Percentiles rank a stretch among this genome's conserved stretches.
These are phyloP conservation scores for Ophioninae sp. DNA, from an alignment of 2,888 invertebrate species.

Conservation along the genomic window DNA sequence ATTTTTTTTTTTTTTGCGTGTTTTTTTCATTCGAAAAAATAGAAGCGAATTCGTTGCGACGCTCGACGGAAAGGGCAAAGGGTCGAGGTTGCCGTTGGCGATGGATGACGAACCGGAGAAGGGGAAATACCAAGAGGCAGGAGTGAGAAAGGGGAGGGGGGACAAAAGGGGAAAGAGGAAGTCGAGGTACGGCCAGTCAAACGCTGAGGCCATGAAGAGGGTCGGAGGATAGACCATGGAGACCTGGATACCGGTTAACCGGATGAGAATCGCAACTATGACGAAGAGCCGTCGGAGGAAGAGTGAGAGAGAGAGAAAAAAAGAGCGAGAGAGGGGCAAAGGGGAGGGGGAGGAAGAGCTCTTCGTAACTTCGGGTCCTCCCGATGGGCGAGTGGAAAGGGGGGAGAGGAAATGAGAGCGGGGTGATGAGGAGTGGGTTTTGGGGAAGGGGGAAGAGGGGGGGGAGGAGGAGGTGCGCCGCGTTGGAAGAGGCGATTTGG, in stretches of 20 bases:
- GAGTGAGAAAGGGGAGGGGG: constrained; percentile 33
- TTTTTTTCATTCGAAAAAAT: constrained; percentile 1
- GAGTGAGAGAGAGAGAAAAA: constrained; percentile 18
- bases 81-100: constrained; percentile 31
- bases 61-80: constrained; percentile 36
- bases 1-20: neutral
- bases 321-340: constrained; percentile 20
- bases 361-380: constrained; percentile 18
- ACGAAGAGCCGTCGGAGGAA: neutral
- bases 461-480: constrained; percentile 52
- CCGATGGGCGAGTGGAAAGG: neutral
- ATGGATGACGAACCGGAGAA: neutral
- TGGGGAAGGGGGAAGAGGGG: too few species aligned
- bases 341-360: constrained; percentile 1
- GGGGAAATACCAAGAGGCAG: neutral
- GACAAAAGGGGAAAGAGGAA: constrained; percentile 37
- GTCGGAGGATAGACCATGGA: constrained; percentile 60
- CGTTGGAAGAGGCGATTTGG: constrained; percentile 76
- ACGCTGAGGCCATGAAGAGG: constrained; percentile 50
- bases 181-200: constrained; percentile 45
- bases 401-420: constrained; percentile 3
- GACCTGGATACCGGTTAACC: constrained; percentile 67
- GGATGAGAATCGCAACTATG: constrained; percentile 52
- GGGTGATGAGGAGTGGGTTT: neutral
- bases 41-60: constrained; percentile 33